phyloP scores from a whole-genome alignment of 1,140 invertebrate genomes.

The Drosophila tani region DNA sequence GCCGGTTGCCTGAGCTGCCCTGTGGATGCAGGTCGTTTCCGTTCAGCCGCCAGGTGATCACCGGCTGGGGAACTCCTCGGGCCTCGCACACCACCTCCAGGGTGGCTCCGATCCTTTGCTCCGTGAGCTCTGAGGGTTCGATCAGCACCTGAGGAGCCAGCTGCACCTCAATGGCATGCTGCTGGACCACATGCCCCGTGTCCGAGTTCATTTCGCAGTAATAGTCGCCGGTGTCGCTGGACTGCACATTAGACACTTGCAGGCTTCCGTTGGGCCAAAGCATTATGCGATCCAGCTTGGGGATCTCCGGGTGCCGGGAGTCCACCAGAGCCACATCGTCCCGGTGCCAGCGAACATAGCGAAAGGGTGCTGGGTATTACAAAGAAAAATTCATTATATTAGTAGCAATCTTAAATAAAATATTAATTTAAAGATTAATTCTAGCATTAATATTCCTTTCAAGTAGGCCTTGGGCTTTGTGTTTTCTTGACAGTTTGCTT shows the following conservation, averaged over 20 bases:
- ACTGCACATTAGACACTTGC: slow-evolving; percentile 87
- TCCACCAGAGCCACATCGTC: slow-evolving; percentile 88
- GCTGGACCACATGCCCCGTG: slow-evolving; percentile 87
- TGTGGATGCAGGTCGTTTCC: slow-evolving; percentile 85
- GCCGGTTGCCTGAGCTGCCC: slow-evolving; percentile 87
- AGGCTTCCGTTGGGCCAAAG: slow-evolving; percentile 90
- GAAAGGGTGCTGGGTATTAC: slow-evolving; percentile 56
- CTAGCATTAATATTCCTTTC: too few relatives aligned
- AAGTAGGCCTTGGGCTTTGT: too few relatives aligned
- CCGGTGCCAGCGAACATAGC: slow-evolving; percentile 87
- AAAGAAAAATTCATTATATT: background rate
- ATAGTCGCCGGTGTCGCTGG: slow-evolving; percentile 90
- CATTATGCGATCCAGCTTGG: slow-evolving; percentile 86
- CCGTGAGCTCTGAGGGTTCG: slow-evolving; percentile 89
- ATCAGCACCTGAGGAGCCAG: slow-evolving; percentile 89
- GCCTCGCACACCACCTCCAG: slow-evolving; percentile 89
- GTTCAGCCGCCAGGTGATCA: slow-evolving; percentile 89
- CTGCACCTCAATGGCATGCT: slow-evolving; percentile 91
- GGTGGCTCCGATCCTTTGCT: slow-evolving; percentile 89
- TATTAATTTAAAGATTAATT: background rate
- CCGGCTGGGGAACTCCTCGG: slow-evolving; percentile 88
- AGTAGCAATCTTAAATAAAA: background rate
- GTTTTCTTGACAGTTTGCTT: too few relatives aligned
- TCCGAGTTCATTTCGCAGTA: slow-evolving; percentile 88
- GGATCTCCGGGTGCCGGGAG: slow-evolving; percentile 86